Percentiles rank a stretch among this genome's conserved stretches.
Conservation (phyloP, 2,113 vertebrate genomes). For the Tichodroma muraria region DNA sequence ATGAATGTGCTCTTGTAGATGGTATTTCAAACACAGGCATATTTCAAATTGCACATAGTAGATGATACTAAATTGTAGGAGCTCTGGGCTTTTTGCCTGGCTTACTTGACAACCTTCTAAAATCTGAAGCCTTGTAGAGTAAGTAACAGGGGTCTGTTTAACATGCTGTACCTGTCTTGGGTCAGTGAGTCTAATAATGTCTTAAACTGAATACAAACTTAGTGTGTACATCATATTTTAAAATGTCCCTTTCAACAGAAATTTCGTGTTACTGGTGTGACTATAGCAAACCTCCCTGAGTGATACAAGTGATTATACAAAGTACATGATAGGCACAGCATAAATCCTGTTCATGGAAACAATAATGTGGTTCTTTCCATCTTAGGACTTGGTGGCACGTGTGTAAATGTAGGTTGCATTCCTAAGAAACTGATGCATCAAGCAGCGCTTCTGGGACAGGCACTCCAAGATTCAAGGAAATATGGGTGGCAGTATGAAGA, state of each 20-base stretch:
- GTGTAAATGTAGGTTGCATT: slow-evolving; percentile 95
- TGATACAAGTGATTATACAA: not conserved
- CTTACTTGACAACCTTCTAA: not conserved
- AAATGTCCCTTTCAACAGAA: not conserved
- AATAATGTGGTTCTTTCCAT: not conserved
- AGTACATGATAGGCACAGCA: not conserved
- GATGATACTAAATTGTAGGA: not conserved
- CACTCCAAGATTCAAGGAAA: slow-evolving; percentile 83
- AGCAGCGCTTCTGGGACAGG: slow-evolving; percentile 83
- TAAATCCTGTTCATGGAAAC: not conserved
- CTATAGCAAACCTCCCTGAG: not conserved
- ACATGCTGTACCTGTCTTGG: not conserved
- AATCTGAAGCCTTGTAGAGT: not conserved
- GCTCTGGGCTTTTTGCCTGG: not conserved
- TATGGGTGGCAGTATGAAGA: slow-evolving; percentile 91
- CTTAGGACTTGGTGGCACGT: slow-evolving; percentile 92
- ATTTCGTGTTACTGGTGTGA: not conserved
- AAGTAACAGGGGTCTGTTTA: not conserved
- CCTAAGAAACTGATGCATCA: slow-evolving; percentile 99
- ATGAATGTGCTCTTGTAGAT: not conserved
- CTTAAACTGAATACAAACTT: not conserved
- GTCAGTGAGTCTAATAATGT: not conserved
- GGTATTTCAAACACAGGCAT: not conserved
- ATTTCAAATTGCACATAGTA: not conserved
- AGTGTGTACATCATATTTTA: not conserved